These are phyloP conservation scores for Sebastes goodei DNA, from an alignment of 2,797 vertebrate genomes.

Conservation along the genomic window DNA sequence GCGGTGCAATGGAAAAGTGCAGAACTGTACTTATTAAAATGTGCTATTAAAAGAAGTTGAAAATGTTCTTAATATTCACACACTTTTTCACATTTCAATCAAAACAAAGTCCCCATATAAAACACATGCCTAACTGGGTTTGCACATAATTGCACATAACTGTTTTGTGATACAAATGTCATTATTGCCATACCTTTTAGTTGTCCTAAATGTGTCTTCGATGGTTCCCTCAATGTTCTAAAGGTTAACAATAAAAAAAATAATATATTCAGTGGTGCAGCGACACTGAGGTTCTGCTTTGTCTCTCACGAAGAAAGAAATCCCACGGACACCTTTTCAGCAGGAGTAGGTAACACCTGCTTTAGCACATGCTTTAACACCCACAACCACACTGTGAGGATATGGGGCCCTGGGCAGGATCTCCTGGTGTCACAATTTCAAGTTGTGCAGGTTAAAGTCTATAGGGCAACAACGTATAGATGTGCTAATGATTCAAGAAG, in stretches of 20 bases:
- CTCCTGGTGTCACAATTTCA: constrained; percentile 3
- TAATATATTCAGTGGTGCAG: background rate
- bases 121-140: background rate
- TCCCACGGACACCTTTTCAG: background rate
- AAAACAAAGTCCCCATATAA: background rate
- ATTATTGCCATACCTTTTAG: background rate
- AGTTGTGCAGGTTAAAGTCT: constrained; percentile 41
- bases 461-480: constrained; percentile 3
- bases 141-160: background rate
- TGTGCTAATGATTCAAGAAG: constrained; percentile 11
- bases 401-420: background rate
- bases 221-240: background rate
- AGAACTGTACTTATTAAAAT: background rate
- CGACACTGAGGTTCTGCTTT: background rate
- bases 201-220: background rate
- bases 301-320: background rate
- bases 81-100: background rate
- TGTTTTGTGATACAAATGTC: background rate
- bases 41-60: background rate
- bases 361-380: background rate
- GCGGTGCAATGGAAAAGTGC: constrained; percentile 27
- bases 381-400: background rate
- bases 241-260: background rate
- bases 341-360: constrained; percentile 3
- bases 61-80: background rate